These are phyloP conservation scores for Corythoichthys haematopterus DNA, from an alignment of 2,113 vertebrate species.

Conservation along the genomic window DNA sequence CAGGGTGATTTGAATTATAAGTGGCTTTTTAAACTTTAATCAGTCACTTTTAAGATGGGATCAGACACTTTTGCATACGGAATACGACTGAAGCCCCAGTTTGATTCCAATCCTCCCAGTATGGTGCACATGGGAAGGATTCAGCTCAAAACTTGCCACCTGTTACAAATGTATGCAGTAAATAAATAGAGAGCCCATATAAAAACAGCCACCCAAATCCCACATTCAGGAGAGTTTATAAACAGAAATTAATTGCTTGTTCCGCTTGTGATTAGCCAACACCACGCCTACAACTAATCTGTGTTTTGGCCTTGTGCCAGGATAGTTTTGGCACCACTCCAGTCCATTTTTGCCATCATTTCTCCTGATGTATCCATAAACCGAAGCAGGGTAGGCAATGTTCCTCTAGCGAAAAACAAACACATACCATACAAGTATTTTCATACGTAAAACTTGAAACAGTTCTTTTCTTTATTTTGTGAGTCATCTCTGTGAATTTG, in stretches of 20 bases:
- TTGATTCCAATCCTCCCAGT: conserved; percentile 29
- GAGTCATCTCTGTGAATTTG: too few relatives aligned
- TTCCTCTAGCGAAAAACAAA: neutral
- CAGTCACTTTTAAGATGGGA: conserved; percentile 63
- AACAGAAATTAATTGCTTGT: conserved; percentile 74
- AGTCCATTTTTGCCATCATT: conserved; percentile 51
- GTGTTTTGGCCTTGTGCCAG: conserved; percentile 66
- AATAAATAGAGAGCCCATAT: neutral
- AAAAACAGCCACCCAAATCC: conserved; percentile 20
- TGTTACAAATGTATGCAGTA: conserved; percentile 39
- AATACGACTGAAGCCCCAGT: conserved; percentile 40
- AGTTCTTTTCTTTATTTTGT: neutral
- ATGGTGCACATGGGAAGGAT: conserved; percentile 53
- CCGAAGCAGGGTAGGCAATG: conserved; percentile 32
- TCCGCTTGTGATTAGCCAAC: conserved; percentile 72
- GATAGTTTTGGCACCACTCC: conserved; percentile 62
- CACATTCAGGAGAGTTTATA: conserved; percentile 69
- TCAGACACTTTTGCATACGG: conserved; percentile 57
- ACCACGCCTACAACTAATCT: conserved; percentile 75
- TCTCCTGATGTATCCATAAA: conserved; percentile 53
- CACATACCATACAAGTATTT: neutral
- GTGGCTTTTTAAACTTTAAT: conserved; percentile 58
- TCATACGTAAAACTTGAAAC: neutral
- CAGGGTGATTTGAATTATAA: conserved; percentile 56
- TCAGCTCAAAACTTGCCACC: conserved; percentile 46